phyloP scores from a whole-genome alignment of 2,888 invertebrate genomes.

The Dasypogon diadema region DNA sequence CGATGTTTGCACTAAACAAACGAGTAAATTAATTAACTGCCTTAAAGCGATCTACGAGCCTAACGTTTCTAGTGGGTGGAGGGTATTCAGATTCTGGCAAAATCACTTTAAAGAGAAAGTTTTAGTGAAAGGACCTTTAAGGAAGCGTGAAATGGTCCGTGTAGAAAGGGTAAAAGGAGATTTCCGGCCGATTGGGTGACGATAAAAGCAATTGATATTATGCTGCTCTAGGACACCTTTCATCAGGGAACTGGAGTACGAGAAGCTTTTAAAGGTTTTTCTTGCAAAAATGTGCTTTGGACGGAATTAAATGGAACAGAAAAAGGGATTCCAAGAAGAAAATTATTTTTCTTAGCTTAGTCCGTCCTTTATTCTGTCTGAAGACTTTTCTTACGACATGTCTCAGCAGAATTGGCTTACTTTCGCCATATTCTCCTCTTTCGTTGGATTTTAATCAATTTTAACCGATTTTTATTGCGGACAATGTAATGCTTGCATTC shows the following conservation, averaged over 20 bases:
- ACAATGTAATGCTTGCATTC: no score
- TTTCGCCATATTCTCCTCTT: no score
- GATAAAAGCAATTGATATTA: constrained; percentile 35
- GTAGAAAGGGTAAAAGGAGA: constrained; percentile 32
- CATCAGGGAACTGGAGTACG: constrained; percentile 4
- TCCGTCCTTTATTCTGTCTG: not conserved
- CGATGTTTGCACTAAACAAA: constrained; percentile 34
- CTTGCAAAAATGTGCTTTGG: not conserved
- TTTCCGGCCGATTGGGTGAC: constrained; percentile 42
- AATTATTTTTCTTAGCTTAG: constrained; percentile 23
- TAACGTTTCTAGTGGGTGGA: not conserved
- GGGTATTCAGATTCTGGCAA: not conserved
- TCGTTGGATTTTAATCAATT: not conserved
- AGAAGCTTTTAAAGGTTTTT: not conserved
- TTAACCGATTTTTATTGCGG: not conserved
- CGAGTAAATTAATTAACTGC: constrained; percentile 39
- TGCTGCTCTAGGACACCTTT: constrained; percentile 2
- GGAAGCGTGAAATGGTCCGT: constrained; percentile 40
- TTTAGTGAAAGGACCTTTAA: not conserved
- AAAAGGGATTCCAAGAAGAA: constrained; percentile 21
- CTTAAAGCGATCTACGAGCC: constrained; percentile 1
- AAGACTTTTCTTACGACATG: no score
- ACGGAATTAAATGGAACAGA: constrained; percentile 43
- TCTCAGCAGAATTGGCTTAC: no score
- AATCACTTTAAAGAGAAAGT: constrained; percentile 13